phyloP scores from a whole-genome alignment of 2,888 invertebrate species.

The Phortica okadai region DNA sequence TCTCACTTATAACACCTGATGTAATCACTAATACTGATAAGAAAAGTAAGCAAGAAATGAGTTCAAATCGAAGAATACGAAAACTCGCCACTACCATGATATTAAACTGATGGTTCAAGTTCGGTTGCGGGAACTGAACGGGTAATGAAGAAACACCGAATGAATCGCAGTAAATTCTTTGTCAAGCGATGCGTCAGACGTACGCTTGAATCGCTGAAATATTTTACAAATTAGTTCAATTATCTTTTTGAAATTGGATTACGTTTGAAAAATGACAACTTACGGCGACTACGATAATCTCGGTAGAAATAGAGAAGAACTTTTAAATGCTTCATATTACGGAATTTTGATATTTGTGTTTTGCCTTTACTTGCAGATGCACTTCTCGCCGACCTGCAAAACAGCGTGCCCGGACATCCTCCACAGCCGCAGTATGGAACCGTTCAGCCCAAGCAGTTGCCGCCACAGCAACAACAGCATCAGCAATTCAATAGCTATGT shows the following conservation, averaged over 20 bases:
- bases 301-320: conserved; percentile 52
- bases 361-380: conserved; percentile 83
- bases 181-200: conserved; percentile 3
- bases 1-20: background rate
- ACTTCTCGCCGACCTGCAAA: conserved; percentile 95
- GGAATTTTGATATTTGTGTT: background rate
- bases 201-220: background rate
- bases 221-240: background rate
- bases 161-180: conserved; percentile 13
- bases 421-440: conserved; percentile 65
- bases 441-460: conserved; percentile 51
- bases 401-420: conserved; percentile 87
- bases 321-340: background rate
- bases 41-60: conserved; percentile 17
- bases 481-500: conserved; percentile 63
- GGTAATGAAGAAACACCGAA: background rate
- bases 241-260: conserved; percentile 7
- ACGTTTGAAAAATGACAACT: conserved; percentile 59
- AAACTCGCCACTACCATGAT: background rate
- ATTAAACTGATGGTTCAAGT: background rate
- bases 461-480: conserved; percentile 49
- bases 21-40: conserved; percentile 3
- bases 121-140: background rate
- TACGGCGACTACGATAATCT: conserved; percentile 74
- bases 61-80: conserved; percentile 8